Evolutionary conservation across 2,113 vertebrate species (phyloP).

Genomic region (Cinclus mexicanus): DNA sequence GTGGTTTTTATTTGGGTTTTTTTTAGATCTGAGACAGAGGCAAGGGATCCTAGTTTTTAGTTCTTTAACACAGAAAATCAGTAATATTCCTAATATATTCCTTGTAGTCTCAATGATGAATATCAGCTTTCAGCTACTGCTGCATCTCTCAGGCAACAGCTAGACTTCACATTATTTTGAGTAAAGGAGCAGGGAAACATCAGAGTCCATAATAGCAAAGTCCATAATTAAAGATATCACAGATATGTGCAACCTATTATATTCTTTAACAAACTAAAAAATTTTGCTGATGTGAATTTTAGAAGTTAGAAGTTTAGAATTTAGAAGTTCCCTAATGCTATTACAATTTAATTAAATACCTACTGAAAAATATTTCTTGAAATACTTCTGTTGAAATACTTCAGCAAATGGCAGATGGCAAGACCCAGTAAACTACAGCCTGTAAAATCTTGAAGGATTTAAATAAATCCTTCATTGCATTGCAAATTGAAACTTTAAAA

Average conservation of each 20-base stretch:
- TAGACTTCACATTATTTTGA: neutral
- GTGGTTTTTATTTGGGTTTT: neutral
- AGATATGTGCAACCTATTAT: neutral
- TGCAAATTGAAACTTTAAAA: neutral
- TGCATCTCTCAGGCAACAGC: neutral
- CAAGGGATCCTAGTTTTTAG: neutral
- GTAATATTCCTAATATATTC: neutral
- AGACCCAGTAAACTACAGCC: neutral
- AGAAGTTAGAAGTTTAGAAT: neutral
- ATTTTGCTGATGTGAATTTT: neutral
- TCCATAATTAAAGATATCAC: neutral
- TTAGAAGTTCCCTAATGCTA: neutral
- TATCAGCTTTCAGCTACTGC: neutral
- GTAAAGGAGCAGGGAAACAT: neutral
- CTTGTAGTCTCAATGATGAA: neutral
- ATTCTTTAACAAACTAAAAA: neutral
- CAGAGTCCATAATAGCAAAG: neutral
- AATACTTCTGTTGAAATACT: neutral
- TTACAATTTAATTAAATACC: neutral
- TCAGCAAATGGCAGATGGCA: neutral
- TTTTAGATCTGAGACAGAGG: neutral
- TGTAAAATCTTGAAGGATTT: neutral
- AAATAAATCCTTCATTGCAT: neutral
- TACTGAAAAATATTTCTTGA: neutral
- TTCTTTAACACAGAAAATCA: neutral